Evolutionary conservation across 2,888 invertebrate species (phyloP), one percentile per base, ranked within the genome.

Genomic region (Tyria jacobaeae): DNA sequence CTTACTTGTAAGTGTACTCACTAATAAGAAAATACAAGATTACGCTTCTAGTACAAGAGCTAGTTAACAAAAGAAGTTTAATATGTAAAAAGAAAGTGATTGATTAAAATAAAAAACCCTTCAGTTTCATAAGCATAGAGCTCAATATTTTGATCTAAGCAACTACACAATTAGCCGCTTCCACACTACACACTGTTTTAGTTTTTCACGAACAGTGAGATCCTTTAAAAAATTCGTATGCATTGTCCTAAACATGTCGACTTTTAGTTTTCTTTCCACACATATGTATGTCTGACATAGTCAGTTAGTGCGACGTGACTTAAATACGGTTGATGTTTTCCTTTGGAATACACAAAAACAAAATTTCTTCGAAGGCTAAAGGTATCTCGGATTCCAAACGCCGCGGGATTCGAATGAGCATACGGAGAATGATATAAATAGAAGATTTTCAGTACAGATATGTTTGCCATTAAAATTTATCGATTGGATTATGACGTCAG

Each of bases 361-460:
- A 72, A 80, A 84, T 82, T 85, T 71, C 73, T 71, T 79, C 71
- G 65, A 77, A 75, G 73, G 71, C 73, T 79, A 80, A 81, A 80
- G 83, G 81, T 86, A 89, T 90, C 86, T 80, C 71, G 74, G 70
- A 88, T 90, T 88, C 87, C 70, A 78, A 64, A 76, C 82, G 79
- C 84, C 80, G 71, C 70, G 70, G 72, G 62, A 57, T 59, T 76
- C 83, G 82, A 88, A 88, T 85, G 75, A 83, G 71, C 77, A 78
- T 75, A 77, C 68, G 76, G 80, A 75, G 66, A 71, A 83, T 84
- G 83, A 89, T 55, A 44, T 86, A 35, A 89, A 88, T 88, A 73
- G 80, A 66, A 74, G 69, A 74, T 80, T 82, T 84, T 83, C 85
- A 81, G 81, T 79, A 76, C 72, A 80, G 83, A 85, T 86, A 80